A percentile compares a stretch with the other conserved stretches of the same genome.
Conservation (phyloP, 2,797 vertebrate genomes). For the Eulemur coronatus region DNA sequence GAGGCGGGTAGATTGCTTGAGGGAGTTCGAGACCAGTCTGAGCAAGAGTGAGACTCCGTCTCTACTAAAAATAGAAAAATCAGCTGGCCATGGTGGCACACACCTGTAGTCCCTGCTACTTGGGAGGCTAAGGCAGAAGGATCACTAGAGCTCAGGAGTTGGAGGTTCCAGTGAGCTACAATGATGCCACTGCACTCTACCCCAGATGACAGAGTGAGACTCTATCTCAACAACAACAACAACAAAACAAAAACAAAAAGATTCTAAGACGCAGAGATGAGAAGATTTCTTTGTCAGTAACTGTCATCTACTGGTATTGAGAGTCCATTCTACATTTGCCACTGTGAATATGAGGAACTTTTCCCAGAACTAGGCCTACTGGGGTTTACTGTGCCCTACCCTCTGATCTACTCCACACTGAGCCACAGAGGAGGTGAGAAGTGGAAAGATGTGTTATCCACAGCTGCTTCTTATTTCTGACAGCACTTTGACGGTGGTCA, state of each 20-base stretch:
- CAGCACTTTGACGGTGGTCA: not conserved
- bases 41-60: too few species aligned
- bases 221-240: too few species aligned
- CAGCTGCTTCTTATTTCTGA: not conserved
- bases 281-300: not conserved
- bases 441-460: not conserved
- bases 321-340: not conserved
- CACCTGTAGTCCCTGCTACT: too few species aligned
- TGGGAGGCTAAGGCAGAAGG: too few species aligned
- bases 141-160: too few species aligned
- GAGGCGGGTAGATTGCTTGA: too few species aligned
- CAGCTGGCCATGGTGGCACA: too few species aligned
- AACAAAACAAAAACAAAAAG: not conserved
- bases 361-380: not conserved
- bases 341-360: not conserved
- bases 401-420: not conserved
- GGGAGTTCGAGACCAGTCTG: too few species aligned
- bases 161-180: too few species aligned
- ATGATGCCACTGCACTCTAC: too few species aligned
- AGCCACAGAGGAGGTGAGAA: not conserved
- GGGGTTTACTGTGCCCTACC: not conserved
- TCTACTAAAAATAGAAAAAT: too few species aligned
- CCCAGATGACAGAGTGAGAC: too few species aligned
- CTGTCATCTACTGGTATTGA: not conserved
- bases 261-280: constrained; percentile 37